Evolutionary conservation across 2,113 vertebrate genomes (phyloP).

Genomic region (Cranoglanis bouderius): DNA sequence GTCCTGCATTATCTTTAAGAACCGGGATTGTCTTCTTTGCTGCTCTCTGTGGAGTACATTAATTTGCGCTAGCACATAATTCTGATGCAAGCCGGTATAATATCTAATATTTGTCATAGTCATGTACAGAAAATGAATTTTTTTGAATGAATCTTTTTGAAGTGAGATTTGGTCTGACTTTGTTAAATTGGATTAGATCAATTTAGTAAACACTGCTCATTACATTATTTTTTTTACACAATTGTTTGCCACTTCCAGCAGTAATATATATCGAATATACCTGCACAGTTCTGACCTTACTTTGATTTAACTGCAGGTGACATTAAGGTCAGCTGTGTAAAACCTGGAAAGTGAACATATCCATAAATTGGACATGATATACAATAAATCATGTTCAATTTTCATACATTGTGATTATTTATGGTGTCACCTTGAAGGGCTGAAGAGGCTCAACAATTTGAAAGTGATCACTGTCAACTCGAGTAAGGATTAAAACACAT

Average conservation of each 20-base stretch:
- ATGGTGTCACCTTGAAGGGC: not conserved
- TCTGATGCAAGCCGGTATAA: slow-evolving; percentile 9
- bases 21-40: slow-evolving; percentile 29
- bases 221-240: not conserved
- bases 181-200: not conserved
- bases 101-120: slow-evolving; percentile 34
- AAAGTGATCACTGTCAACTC: not conserved
- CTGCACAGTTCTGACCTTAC: not conserved
- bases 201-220: not conserved
- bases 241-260: not conserved
- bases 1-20: slow-evolving; percentile 51
- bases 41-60: slow-evolving; percentile 23
- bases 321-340: not conserved
- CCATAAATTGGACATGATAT: not conserved
- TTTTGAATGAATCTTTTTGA: slow-evolving; percentile 6
- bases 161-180: not conserved
- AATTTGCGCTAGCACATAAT: slow-evolving; percentile 30
- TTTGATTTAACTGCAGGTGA: slow-evolving; percentile 6
- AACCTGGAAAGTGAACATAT: not conserved
- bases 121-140: not conserved
- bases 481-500: not conserved
- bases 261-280: not conserved
- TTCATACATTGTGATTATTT: not conserved
- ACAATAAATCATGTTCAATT: not conserved
- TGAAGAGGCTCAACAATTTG: not conserved